These are phyloP conservation scores for Calephelis nemesis DNA, from an alignment of 1,140 invertebrate species.

Conservation along the genomic window DNA sequence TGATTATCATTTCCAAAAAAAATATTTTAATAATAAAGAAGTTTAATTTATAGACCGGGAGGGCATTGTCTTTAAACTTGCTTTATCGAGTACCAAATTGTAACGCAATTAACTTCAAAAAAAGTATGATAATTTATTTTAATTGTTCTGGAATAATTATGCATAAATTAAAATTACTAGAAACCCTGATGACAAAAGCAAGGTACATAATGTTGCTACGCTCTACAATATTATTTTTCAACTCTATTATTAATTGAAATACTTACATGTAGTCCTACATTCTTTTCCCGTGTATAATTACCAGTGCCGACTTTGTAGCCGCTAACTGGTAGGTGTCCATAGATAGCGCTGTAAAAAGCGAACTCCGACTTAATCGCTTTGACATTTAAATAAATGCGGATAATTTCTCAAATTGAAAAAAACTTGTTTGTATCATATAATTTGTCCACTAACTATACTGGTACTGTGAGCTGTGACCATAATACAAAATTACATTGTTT, in stretches of 20 bases:
- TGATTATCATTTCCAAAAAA: too few relatives aligned
- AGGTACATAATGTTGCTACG: slow-evolving; percentile 21
- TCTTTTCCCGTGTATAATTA: slow-evolving; percentile 39
- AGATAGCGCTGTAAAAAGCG: slow-evolving; percentile 28
- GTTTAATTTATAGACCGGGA: too few relatives aligned
- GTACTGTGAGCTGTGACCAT: neutral
- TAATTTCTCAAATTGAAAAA: slow-evolving; percentile 20
- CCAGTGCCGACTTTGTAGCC: slow-evolving; percentile 32
- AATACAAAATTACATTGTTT: too few relatives aligned
- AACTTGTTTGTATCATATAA: slow-evolving; percentile 13
- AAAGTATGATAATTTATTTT: too few relatives aligned
- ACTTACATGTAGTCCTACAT: slow-evolving; percentile 45
- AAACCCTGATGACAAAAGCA: slow-evolving; percentile 4
- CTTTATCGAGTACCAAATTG: too few relatives aligned
- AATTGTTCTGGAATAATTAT: too few relatives aligned
- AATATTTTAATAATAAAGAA: too few relatives aligned
- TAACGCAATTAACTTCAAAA: too few relatives aligned
- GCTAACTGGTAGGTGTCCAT: slow-evolving; percentile 30
- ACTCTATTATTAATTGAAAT: slow-evolving; percentile 51
- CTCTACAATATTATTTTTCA: slow-evolving; percentile 37
- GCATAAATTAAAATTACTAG: slow-evolving; percentile 16
- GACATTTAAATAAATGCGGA: slow-evolving; percentile 17
- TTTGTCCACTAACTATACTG: slow-evolving; percentile 11
- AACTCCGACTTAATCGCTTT: slow-evolving; percentile 29
- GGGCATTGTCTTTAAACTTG: too few relatives aligned